These are phyloP conservation scores for Archaeoteleia sp. DNA, from an alignment of 2,888 invertebrate species.

Conservation along the genomic window DNA sequence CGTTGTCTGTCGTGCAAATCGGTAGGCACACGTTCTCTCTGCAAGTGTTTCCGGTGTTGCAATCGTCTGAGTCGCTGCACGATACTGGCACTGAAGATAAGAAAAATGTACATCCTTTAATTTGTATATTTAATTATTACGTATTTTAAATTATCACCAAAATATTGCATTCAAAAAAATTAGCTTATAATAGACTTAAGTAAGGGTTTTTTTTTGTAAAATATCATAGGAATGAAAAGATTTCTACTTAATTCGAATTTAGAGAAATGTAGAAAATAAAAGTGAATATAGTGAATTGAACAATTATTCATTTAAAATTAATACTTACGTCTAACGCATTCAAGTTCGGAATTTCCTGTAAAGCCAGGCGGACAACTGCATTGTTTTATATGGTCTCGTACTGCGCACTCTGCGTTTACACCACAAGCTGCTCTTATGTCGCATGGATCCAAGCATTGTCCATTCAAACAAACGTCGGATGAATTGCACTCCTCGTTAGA, in stretches of 20 bases:
- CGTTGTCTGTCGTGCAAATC: conserved; percentile 83
- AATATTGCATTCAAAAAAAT: no score
- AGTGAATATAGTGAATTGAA: no score
- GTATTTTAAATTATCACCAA: no score
- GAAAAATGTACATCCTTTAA: conserved; percentile 13
- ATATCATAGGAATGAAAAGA: no score
- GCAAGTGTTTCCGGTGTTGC: conserved; percentile 83
- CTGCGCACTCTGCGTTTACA: conserved; percentile 86
- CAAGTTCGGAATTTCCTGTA: conserved; percentile 88
- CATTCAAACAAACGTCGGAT: conserved; percentile 86
- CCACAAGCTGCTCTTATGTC: conserved; percentile 84
- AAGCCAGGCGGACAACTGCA: conserved; percentile 91
- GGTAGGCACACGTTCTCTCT: conserved; percentile 89
- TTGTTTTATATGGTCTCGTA: conserved; percentile 83
- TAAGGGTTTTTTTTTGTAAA: no score
- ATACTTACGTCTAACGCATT: conserved; percentile 87
- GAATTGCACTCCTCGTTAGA: conserved; percentile 86
- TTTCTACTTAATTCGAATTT: no score
- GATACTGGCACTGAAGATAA: conserved; percentile 82
- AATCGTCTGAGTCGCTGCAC: conserved; percentile 83
- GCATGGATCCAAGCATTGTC: conserved; percentile 89
- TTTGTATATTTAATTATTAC: conserved; percentile 4
- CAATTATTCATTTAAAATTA: no score
- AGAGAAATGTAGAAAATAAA: no score
- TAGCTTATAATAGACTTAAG: no score